A percentile compares a stretch with the other conserved stretches of the same genome.
Evolutionary conservation across 2,113 vertebrate genomes (phyloP).

Genomic region (Scortum barcoo): DNA sequence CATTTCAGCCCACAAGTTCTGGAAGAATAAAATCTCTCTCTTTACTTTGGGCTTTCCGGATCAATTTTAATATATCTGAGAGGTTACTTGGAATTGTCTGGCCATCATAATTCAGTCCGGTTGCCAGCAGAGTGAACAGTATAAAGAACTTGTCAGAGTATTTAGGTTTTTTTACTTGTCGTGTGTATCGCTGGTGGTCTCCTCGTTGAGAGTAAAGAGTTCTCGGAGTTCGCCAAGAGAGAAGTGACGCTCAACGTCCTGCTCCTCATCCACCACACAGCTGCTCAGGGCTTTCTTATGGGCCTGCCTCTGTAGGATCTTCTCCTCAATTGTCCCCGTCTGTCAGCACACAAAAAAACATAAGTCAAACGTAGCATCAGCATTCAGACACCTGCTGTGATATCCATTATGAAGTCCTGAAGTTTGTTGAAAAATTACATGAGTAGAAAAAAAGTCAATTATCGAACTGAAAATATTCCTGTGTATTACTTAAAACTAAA

Average conservation of each 20-base stretch:
- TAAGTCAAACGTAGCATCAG: neutral
- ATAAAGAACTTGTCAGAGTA: neutral
- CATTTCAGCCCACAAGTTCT: neutral
- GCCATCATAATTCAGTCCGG: neutral
- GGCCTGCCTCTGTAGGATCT: constrained; percentile 97
- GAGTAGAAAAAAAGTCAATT: neutral
- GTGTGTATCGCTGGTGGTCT: constrained; percentile 93
- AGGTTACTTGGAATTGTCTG: neutral
- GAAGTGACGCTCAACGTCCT: constrained; percentile 97
- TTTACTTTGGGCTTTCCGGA: neutral
- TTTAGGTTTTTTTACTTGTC: constrained; percentile 86
- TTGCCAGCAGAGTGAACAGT: neutral
- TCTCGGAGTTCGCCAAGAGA: constrained; percentile 94
- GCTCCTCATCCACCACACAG: constrained; percentile 97
- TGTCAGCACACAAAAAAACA: constrained; percentile 63
- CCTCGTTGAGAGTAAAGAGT: constrained; percentile 90
- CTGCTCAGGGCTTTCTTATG: constrained; percentile 99
- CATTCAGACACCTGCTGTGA: neutral
- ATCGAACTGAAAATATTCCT: neutral
- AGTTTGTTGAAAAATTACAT: neutral
- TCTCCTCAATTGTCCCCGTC: constrained; percentile 98
- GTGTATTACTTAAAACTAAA: neutral
- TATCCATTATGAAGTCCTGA: neutral
- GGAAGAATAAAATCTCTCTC: too few relatives aligned
- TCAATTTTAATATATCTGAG: neutral